Conservation (phyloP, 1,140 invertebrate species). For the Glomeris maerens region DNA sequence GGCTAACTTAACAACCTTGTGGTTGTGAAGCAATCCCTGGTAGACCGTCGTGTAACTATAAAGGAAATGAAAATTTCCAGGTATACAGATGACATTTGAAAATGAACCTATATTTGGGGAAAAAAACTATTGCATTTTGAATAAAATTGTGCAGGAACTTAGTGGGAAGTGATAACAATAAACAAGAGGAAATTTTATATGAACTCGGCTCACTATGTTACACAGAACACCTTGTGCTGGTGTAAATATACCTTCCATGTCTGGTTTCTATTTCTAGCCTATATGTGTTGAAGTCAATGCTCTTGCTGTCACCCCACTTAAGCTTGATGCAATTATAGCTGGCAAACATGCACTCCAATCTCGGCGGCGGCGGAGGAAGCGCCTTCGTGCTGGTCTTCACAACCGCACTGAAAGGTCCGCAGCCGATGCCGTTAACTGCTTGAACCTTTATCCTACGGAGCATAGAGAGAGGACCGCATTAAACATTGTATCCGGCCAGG, state of each 20-base stretch:
- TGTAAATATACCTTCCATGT: conserved; percentile 35
- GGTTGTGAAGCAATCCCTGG: conserved; percentile 53
- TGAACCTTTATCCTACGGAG: conserved; percentile 50
- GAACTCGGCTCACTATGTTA: too few species aligned
- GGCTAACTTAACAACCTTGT: conserved; percentile 65
- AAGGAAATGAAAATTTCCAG: conserved; percentile 15
- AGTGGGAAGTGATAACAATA: conserved; percentile 5
- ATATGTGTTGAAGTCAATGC: conserved; percentile 52
- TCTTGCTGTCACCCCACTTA: conserved; percentile 61
- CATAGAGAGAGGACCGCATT: conserved; percentile 9
- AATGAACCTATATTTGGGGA: too few species aligned
- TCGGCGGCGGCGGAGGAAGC: conserved; percentile 57
- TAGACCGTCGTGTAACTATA: conserved; percentile 55
- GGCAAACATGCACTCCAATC: conserved; percentile 49
- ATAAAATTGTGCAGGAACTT: too few species aligned
- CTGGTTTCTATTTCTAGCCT: conserved; percentile 60
- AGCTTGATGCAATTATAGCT: conserved; percentile 68
- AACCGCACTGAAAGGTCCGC: conserved; percentile 56
- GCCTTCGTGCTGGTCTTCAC: conserved; percentile 53
- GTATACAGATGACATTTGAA: too few species aligned
- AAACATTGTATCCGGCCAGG: conserved; percentile 1
- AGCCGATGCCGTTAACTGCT: conserved; percentile 65
- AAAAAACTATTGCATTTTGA: too few species aligned
- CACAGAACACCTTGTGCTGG: not conserved
- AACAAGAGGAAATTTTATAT: not conserved